Evolutionary conservation across 1,140 invertebrate species (phyloP).

Genomic region (Drosophila athabasca): DNA sequence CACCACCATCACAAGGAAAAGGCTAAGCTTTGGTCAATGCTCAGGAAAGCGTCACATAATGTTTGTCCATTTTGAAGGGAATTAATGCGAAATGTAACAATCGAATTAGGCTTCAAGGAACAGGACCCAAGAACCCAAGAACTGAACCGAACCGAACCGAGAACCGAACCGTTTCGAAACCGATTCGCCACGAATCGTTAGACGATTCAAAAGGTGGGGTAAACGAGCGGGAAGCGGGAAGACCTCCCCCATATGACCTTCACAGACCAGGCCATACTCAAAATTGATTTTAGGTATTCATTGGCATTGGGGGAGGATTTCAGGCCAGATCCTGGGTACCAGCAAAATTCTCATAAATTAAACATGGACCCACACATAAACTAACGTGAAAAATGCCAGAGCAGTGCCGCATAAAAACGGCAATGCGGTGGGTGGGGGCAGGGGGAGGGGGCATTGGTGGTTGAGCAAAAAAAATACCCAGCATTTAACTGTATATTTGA

Average conservation of each 20-base stretch:
- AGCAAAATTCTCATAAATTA: conserved; percentile 71
- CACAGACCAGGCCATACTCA: conserved; percentile 26
- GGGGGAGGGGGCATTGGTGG: no score
- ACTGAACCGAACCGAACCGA: background rate
- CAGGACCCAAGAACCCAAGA: background rate
- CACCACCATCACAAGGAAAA: no score
- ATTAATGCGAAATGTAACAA: conserved; percentile 53
- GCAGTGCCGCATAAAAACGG: conserved; percentile 14
- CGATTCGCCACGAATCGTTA: conserved; percentile 35
- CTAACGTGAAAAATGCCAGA: conserved; percentile 75
- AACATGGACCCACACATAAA: conserved; percentile 72
- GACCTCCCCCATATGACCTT: conserved; percentile 42
- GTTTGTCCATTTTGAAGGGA: conserved; percentile 47
- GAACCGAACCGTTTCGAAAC: background rate
- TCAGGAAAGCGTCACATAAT: conserved; percentile 37
- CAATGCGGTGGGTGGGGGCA: background rate
- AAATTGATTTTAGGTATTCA: conserved; percentile 78
- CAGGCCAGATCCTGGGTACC: conserved; percentile 1
- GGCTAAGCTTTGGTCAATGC: background rate
- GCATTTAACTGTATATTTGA: conserved; percentile 77
- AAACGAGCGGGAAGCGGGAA: conserved; percentile 8
- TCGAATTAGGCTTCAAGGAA: conserved; percentile 33
- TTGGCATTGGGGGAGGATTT: conserved; percentile 38
- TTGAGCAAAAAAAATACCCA: background rate
- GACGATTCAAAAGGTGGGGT: conserved; percentile 27